Base-by-base conservation (phyloP, 2,797 vertebrate genomes). In the Paratrypauchen microcephalus region DNA sequence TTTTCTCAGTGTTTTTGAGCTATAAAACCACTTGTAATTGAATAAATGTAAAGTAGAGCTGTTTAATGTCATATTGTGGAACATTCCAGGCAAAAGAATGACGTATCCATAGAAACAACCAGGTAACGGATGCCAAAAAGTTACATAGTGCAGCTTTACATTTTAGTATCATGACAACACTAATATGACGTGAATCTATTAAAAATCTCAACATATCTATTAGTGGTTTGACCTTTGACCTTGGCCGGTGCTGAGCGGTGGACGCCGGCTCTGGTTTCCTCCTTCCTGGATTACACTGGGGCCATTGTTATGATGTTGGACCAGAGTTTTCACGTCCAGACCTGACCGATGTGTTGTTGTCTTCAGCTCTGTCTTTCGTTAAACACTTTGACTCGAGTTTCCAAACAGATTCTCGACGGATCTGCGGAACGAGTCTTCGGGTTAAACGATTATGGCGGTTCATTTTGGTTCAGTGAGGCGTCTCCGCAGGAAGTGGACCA, bases 231-330 rank as follows among this genome's bases (percentile, higher is more conserved):
- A 41, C 39, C 39, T 1, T 41, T 1, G 39, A 13, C 39, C 13
- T 41, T 41, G 2, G 39, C 13, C 0, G 12, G 47, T 80, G 63
- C 71, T 70, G 70, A 56, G 61, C 79, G 66, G 52, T 68, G 72
- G 76, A 54, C 55, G 47, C 80, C 62, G 55, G 4, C 6, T 57
- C 23, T 26, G 23, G 15, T 56, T 6, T 70, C 73, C 71, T 64
- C 50, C 81, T 86, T 73, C 73, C 66, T 16, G 68, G 57, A 70
- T 88, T 74, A 66, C 66, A 79, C 70, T 11, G 52, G 55, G 59
- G 60, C 75, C 67, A 61, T 69, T 75, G 78, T 78, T 65, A 47
- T 52, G 24, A 62, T 57, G 68, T 55, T 84, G 69, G 72, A 75
- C 86, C 45, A 56, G 11, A 15, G 39, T 65, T 74, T 48, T 58